Conservation (phyloP, 2,113 vertebrate species). For the Indri indri region DNA sequence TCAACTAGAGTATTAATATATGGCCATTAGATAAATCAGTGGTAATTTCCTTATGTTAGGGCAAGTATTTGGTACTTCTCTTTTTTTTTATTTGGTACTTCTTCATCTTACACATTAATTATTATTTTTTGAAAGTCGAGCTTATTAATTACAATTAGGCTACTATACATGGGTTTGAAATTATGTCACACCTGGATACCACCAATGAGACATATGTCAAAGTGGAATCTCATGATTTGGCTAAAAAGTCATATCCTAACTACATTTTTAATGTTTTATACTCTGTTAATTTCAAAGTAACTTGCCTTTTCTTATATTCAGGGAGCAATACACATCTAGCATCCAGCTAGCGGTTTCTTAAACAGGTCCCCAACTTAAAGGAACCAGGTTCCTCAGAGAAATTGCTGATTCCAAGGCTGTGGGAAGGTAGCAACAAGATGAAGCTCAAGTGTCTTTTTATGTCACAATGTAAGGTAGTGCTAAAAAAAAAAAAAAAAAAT, state of each 20-base stretch:
- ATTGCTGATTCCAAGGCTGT: background rate
- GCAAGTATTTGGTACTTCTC: background rate
- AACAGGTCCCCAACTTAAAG: background rate
- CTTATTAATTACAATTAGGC: background rate
- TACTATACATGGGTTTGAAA: background rate
- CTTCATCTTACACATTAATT: background rate
- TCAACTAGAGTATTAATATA: conserved; percentile 8
- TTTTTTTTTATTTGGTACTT: background rate
- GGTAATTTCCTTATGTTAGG: background rate
- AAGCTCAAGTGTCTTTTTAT: background rate
- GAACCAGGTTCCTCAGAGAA: background rate
- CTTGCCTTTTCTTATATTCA: background rate
- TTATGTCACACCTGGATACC: background rate
- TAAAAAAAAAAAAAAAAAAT: background rate
- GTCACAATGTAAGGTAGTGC: background rate
- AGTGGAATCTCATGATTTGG: background rate
- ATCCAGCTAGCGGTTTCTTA: background rate
- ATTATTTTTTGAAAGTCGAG: conserved; percentile 11
- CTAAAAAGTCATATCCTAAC: background rate
- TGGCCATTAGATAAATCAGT: background rate
- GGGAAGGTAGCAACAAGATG: background rate
- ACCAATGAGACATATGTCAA: background rate
- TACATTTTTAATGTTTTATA: background rate
- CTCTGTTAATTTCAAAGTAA: conserved; percentile 23
- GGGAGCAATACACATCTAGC: background rate